phyloP scores from a whole-genome alignment of 2,113 vertebrate species.

The Ia io region DNA sequence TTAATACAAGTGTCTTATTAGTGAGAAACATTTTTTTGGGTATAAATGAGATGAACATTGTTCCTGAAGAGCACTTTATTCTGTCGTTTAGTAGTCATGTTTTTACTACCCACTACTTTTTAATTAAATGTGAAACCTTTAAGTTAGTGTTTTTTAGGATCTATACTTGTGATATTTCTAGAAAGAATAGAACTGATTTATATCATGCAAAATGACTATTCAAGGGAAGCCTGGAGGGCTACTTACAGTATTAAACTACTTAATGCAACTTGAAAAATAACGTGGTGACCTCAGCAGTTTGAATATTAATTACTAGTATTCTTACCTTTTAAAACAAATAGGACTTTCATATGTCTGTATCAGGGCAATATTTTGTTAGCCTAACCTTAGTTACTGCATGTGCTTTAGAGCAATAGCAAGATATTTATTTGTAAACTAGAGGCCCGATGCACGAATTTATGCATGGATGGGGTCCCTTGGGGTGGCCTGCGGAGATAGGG shows the following conservation, averaged over 20 bases:
- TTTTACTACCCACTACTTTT: constrained; percentile 17
- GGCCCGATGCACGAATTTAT: too few species aligned
- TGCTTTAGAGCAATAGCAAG: not conserved
- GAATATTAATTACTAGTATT: constrained; percentile 25
- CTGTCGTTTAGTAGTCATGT: not conserved
- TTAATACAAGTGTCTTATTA: not conserved
- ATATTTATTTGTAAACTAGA: not conserved
- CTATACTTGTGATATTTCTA: not conserved
- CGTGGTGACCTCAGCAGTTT: not conserved
- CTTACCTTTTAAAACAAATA: constrained; percentile 26
- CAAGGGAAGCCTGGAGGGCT: not conserved
- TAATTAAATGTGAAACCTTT: not conserved
- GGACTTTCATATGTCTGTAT: not conserved
- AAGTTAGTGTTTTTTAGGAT: constrained; percentile 27
- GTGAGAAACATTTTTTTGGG: not conserved
- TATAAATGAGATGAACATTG: constrained; percentile 19
- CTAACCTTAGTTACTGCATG: not conserved
- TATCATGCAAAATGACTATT: not conserved
- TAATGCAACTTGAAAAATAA: not conserved
- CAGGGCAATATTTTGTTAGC: constrained; percentile 13
- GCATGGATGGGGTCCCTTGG: too few species aligned
- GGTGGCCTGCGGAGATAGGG: too few species aligned
- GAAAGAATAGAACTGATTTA: not conserved
- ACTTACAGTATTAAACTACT: not conserved
- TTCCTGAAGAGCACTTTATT: not conserved